phyloP scores from a whole-genome alignment of 2,888 invertebrate genomes.

The Eumerus sabulonum region DNA sequence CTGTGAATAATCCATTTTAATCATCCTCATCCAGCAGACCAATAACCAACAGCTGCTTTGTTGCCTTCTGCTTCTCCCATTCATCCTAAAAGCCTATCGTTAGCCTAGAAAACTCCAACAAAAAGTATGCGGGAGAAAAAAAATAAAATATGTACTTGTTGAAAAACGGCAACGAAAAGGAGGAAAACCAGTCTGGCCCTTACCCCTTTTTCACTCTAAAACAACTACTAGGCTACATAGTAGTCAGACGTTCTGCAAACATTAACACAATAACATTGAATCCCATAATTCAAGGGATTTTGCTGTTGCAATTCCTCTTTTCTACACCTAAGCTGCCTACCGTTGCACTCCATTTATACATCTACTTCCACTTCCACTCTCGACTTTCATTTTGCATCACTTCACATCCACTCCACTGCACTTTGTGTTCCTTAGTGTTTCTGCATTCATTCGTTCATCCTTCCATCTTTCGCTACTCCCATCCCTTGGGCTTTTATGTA shows the following conservation, averaged over 20 bases:
- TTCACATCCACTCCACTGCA: conserved; percentile 27
- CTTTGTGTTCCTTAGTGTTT: conserved; percentile 29
- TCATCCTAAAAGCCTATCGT: conserved; percentile 33
- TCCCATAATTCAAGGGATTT: conserved; percentile 64
- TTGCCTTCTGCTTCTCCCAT: conserved; percentile 29
- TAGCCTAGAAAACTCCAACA: conserved; percentile 54
- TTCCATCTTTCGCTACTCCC: conserved; percentile 9
- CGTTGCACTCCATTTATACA: conserved; percentile 31
- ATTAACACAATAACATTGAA: conserved; percentile 69
- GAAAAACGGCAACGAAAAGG: not conserved
- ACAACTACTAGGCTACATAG: conserved; percentile 24
- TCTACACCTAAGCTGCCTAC: conserved; percentile 44
- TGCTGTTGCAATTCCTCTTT: conserved; percentile 26
- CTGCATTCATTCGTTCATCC: conserved; percentile 28
- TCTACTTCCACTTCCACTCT: not conserved
- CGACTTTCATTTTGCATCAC: no score
- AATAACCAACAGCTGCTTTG: not conserved
- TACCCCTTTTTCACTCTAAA: conserved; percentile 25
- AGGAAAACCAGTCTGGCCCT: conserved; percentile 52
- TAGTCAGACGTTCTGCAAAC: conserved; percentile 65
- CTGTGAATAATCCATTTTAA: conserved; percentile 57
- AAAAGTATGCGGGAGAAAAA: not conserved
- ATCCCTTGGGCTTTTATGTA: conserved; percentile 61
- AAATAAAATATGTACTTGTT: not conserved
- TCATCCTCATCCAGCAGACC: conserved; percentile 21